Evolutionary conservation across 2,113 vertebrate genomes (phyloP).

Genomic region (Macheiramphus alcinus): DNA sequence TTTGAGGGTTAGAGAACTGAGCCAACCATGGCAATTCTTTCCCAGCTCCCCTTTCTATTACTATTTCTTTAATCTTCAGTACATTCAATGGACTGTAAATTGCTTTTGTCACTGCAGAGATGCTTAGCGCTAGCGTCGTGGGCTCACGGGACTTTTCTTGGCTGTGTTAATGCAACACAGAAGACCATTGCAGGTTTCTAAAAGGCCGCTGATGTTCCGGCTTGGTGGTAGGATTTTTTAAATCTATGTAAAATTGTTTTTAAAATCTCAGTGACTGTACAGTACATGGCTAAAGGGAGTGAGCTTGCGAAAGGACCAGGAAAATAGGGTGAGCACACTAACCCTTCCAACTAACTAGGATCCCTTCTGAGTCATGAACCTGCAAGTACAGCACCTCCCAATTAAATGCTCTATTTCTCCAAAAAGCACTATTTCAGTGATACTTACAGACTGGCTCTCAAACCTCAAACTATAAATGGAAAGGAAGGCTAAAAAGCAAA

Average conservation of each 20-base stretch:
- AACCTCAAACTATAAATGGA: not conserved
- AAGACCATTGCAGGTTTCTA: not conserved
- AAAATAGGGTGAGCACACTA: not conserved
- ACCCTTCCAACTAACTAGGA: not conserved
- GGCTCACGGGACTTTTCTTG: not conserved
- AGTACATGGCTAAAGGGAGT: not conserved
- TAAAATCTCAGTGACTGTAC: not conserved
- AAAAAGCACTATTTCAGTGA: not conserved
- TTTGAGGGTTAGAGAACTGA: not conserved
- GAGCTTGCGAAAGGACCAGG: not conserved
- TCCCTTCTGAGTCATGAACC: not conserved
- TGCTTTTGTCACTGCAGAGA: not conserved
- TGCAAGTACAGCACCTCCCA: not conserved
- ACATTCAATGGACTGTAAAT: accelerated
- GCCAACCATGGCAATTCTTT: not conserved
- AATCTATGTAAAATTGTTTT: not conserved
- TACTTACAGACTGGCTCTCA: not conserved
- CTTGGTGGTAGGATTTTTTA: not conserved
- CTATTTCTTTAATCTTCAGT: not conserved
- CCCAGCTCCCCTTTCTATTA: not conserved
- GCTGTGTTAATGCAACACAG: not conserved
- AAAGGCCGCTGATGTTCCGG: not conserved
- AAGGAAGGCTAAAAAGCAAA: not conserved
- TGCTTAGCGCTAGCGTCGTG: accelerated
- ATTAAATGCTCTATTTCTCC: not conserved